A percentile compares a stretch with the other conserved stretches of the same genome.
These are phyloP conservation scores for Samia ricini DNA, from an alignment of 1,140 invertebrate genomes.

Conservation along the genomic window DNA sequence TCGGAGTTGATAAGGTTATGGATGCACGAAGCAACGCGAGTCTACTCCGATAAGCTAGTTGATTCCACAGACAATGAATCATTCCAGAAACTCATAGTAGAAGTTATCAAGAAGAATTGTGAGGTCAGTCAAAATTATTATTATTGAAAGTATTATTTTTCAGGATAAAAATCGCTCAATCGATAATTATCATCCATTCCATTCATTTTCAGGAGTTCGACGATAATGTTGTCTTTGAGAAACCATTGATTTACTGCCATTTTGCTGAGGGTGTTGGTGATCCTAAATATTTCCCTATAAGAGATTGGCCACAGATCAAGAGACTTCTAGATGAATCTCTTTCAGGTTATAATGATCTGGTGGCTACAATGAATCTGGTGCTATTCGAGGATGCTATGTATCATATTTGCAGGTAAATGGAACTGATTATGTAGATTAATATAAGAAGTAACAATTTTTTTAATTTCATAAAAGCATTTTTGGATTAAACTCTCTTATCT, in stretches of 20 bases:
- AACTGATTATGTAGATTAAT: not conserved
- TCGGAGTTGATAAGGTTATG: conserved; percentile 88
- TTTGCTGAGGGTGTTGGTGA: conserved; percentile 95
- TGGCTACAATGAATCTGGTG: conserved; percentile 96
- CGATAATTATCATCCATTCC: not conserved
- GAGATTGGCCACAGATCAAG: conserved; percentile 84
- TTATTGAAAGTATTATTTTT: not conserved
- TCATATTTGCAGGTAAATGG: conserved; percentile 85
- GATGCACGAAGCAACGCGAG: conserved; percentile 93
- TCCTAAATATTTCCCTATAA: conserved; percentile 92
- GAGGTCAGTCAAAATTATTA: conserved; percentile 79
- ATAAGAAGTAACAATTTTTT: no score
- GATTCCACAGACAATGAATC: conserved; percentile 85
- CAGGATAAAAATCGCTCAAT: not conserved
- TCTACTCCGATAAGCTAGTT: conserved; percentile 94
- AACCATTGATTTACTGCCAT: conserved; percentile 92
- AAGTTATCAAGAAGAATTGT: conserved; percentile 91
- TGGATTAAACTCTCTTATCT: not conserved
- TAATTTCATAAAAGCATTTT: not conserved
- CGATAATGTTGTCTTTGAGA: conserved; percentile 71
- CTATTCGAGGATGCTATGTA: conserved; percentile 97
- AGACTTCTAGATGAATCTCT: conserved; percentile 90
- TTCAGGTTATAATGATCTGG: conserved; percentile 89
- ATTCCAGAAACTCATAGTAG: conserved; percentile 86
- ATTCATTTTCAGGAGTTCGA: conserved; percentile 50